Evolutionary conservation across 2,888 invertebrate species (phyloP).

Genomic region (Crioceris asparagi): DNA sequence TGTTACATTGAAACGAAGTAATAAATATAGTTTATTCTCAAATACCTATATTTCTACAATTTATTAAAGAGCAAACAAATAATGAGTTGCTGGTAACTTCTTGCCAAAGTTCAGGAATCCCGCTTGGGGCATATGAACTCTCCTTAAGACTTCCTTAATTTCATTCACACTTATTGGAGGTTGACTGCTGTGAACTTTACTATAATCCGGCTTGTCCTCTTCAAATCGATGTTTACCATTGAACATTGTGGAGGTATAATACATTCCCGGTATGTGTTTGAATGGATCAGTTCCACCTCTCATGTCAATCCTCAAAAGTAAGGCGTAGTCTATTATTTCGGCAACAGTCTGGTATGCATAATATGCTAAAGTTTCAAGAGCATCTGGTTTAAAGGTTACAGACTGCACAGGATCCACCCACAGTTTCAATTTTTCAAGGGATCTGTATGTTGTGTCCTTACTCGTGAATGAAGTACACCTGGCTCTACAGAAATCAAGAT

Average conservation of each 20-base stretch:
- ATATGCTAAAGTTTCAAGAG: slow-evolving; percentile 70
- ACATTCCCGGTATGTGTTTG: slow-evolving; percentile 53
- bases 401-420: slow-evolving; percentile 56
- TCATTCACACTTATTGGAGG: slow-evolving; percentile 67
- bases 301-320: slow-evolving; percentile 68
- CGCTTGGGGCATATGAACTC: slow-evolving; percentile 54
- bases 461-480: slow-evolving; percentile 60
- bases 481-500: slow-evolving; percentile 70
- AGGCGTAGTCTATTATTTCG: slow-evolving; percentile 74
- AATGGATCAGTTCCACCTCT: slow-evolving; percentile 60
- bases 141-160: slow-evolving; percentile 70
- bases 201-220: slow-evolving; percentile 35
- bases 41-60: not conserved
- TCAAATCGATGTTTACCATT: slow-evolving; percentile 42
- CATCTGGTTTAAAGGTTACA: slow-evolving; percentile 48
- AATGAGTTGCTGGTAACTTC: slow-evolving; percentile 32
- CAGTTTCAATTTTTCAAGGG: slow-evolving; percentile 43
- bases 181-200: slow-evolving; percentile 53
- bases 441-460: slow-evolving; percentile 25
- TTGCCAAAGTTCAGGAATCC: slow-evolving; percentile 43
- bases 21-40: too few species aligned
- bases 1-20: too few species aligned
- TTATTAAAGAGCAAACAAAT: slow-evolving; percentile 32
- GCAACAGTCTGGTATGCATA: slow-evolving; percentile 86
- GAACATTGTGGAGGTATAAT: slow-evolving; percentile 51